Percentiles rank a stretch among this genome's conserved stretches.
Conservation (phyloP, 1,140 invertebrate species). For the Pantala flavescens region DNA sequence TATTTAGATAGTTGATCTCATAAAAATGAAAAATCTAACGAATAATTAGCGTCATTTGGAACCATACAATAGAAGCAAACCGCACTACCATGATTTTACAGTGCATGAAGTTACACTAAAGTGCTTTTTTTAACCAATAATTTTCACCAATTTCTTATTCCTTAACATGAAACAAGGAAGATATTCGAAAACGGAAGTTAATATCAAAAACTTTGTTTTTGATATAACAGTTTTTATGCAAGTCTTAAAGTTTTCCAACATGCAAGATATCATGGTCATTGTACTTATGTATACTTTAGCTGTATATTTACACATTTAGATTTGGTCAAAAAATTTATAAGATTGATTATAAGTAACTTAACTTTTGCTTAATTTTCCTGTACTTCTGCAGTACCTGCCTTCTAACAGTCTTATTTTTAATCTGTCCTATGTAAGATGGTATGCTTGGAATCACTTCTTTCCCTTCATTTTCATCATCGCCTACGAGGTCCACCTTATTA, state of each 20-base stretch:
- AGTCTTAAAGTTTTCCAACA: no score
- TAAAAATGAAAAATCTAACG: neutral
- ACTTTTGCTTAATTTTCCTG: neutral
- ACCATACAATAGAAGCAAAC: neutral
- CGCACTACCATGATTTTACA: neutral
- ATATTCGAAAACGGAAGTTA: neutral
- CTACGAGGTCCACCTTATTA: no score
- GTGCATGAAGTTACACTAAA: neutral
- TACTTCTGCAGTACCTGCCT: neutral
- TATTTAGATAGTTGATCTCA: neutral
- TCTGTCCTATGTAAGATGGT: neutral
- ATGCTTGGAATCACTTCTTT: neutral
- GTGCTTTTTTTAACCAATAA: neutral
- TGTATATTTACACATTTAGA: no score
- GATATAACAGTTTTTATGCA: no score
- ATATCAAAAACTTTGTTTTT: neutral
- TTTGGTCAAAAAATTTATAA: no score
- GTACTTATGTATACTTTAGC: no score
- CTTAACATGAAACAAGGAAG: no score
- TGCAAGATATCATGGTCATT: no score
- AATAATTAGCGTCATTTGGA: neutral
- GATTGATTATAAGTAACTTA: neutral
- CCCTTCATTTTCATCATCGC: neutral
- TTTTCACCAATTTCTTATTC: no score
- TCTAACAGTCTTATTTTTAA: neutral